Conservation (phyloP, 1,140 invertebrate species). For the Prorops nasuta region DNA sequence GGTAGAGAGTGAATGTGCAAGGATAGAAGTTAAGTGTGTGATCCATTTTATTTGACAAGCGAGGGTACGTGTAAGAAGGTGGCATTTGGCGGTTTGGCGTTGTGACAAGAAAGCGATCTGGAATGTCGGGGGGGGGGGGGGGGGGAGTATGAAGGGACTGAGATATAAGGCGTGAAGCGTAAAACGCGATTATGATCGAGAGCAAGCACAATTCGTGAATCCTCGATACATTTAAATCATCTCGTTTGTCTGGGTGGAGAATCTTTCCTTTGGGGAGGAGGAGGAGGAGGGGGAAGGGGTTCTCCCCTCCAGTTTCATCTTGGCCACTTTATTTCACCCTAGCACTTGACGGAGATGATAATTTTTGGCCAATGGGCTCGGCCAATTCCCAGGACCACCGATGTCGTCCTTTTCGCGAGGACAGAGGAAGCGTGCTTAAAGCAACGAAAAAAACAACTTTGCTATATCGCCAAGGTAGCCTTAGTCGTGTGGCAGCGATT, state of each 20-base stretch:
- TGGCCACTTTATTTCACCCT: not conserved
- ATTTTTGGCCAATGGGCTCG: slow-evolving; percentile 6
- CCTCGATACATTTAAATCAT: slow-evolving; percentile 39
- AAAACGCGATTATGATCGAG: slow-evolving; percentile 13
- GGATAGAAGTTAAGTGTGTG: no score
- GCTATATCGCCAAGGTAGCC: not conserved
- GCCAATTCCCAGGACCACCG: slow-evolving; percentile 15
- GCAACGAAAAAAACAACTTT: not conserved
- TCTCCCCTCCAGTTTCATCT: no score
- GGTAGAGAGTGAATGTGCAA: no score
- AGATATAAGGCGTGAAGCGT: slow-evolving; percentile 9
- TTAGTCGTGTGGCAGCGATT: not conserved
- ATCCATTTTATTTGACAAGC: no score
- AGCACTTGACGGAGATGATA: not conserved
- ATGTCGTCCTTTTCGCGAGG: slow-evolving; percentile 7
- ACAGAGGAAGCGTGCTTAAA: not conserved
- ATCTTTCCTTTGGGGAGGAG: no score
- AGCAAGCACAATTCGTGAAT: slow-evolving; percentile 23
- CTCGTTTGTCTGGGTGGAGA: no score
- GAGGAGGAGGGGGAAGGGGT: no score
- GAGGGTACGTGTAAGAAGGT: no score
- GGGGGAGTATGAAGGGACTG: slow-evolving; percentile 15
- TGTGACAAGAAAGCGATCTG: slow-evolving; percentile 5
- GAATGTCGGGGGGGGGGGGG: slow-evolving; percentile 3
- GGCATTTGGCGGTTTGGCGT: not conserved